A percentile compares a stretch with the other conserved stretches of the same genome.
Conservation (phyloP, 92 coral and sea anemone genomes). For the Porites evermanni region DNA sequence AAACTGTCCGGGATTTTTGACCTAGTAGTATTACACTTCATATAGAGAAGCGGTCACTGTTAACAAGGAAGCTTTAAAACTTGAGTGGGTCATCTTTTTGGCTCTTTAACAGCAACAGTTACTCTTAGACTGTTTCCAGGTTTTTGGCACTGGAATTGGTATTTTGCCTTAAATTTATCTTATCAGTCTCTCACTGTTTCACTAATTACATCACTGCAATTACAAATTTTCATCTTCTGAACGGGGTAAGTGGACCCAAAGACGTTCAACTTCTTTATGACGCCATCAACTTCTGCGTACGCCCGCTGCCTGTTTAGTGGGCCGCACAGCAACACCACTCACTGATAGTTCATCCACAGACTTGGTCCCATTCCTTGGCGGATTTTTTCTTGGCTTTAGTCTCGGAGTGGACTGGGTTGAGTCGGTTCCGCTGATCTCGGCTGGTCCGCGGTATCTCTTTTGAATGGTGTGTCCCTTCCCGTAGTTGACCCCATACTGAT, state of each 20-base stretch:
- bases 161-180: not conserved
- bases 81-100: too few relatives aligned
- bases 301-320: slow-evolving; percentile 63
- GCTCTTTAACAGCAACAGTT: too few relatives aligned
- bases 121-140: not conserved
- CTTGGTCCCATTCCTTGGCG: slow-evolving; percentile 53
- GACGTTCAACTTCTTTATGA: too few relatives aligned
- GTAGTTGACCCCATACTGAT: slow-evolving; percentile 68
- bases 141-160: not conserved
- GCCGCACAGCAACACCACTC: slow-evolving; percentile 87
- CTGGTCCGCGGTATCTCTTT: slow-evolving; percentile 84
- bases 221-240: not conserved
- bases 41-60: not conserved
- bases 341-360: slow-evolving; percentile 78
- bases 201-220: not conserved
- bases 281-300: slow-evolving; percentile 39
- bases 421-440: slow-evolving; percentile 80
- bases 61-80: not conserved
- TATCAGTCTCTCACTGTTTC: not conserved
- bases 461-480: slow-evolving; percentile 87
- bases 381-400: slow-evolving; percentile 75
- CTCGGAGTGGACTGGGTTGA: slow-evolving; percentile 89
- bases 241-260: not conserved
- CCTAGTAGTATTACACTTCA: too few relatives aligned
- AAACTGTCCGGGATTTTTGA: too few relatives aligned